These are phyloP conservation scores for Acronicta psi DNA, from an alignment of 2,888 invertebrate genomes.

Conservation along the genomic window DNA sequence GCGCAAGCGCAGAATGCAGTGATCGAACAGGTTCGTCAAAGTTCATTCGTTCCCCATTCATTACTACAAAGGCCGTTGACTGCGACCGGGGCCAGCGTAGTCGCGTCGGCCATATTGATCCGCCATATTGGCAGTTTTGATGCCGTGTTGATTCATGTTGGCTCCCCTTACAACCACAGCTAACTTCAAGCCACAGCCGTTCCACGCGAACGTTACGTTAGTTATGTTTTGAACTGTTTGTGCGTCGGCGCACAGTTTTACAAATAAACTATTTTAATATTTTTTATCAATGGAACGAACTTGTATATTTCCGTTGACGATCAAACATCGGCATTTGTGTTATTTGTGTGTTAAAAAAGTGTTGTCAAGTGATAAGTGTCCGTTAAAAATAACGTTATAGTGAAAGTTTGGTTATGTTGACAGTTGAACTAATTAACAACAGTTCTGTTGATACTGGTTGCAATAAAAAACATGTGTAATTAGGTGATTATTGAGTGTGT, in stretches of 20 bases:
- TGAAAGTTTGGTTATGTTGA: conserved; percentile 84
- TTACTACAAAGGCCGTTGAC: conserved; percentile 79
- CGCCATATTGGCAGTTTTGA: conserved; percentile 49
- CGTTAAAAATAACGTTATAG: conserved; percentile 45
- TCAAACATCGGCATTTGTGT: conserved; percentile 25
- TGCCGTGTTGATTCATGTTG: conserved; percentile 52
- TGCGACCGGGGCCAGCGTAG: conserved; percentile 49
- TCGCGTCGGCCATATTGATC: conserved; percentile 49
- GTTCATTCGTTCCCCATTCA: conserved; percentile 76
- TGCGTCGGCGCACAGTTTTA: conserved; percentile 55
- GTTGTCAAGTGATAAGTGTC: conserved; percentile 43
- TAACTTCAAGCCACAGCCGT: conserved; percentile 76
- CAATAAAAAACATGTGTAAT: conserved; percentile 37
- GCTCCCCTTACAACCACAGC: conserved; percentile 49
- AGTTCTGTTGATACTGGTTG: conserved; percentile 38
- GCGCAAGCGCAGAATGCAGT: conserved; percentile 56
- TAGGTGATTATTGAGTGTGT: conserved; percentile 44
- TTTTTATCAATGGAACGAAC: conserved; percentile 73
- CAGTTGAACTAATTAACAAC: conserved; percentile 65
- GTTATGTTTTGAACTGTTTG: conserved; percentile 80
- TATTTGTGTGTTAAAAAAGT: conserved; percentile 41
- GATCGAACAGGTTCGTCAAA: conserved; percentile 74
- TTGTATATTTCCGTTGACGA: conserved; percentile 44
- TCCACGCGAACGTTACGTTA: conserved; percentile 80
- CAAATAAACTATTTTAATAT: conserved; percentile 53